Conservation (phyloP, 2,113 vertebrate genomes). For the Epinephelus moara region DNA sequence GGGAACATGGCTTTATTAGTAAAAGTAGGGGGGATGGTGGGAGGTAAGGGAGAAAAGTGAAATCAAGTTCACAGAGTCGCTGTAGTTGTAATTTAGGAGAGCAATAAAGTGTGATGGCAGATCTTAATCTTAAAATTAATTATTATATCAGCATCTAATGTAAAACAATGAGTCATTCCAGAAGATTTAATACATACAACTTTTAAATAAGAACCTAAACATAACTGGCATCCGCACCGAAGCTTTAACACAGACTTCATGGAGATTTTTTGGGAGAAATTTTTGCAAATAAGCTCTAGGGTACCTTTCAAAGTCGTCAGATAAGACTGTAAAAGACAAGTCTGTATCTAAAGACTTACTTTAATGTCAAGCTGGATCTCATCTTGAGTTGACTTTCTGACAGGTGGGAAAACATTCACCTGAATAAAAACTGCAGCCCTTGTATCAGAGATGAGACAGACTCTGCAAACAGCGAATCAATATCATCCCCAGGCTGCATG, state of each 20-base stretch:
- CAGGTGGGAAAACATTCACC: slow-evolving; percentile 75
- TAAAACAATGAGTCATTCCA: background rate
- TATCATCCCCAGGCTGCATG: slow-evolving; percentile 70
- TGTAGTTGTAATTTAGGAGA: slow-evolving; percentile 54
- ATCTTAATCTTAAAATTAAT: slow-evolving; percentile 58
- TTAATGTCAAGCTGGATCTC: slow-evolving; percentile 57
- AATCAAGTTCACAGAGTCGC: slow-evolving; percentile 74
- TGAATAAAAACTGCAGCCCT: slow-evolving; percentile 63
- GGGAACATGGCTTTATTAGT: slow-evolving; percentile 92
- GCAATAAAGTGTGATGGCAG: slow-evolving; percentile 57
- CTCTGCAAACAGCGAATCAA: slow-evolving; percentile 81
- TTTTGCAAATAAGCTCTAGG: slow-evolving; percentile 42
- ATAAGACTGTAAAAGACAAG: slow-evolving; percentile 38
- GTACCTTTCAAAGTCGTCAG: slow-evolving; percentile 21
- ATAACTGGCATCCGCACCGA: background rate
- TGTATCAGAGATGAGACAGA: slow-evolving; percentile 75
- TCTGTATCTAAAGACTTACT: slow-evolving; percentile 38
- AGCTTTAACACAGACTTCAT: slow-evolving; percentile 9
- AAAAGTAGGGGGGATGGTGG: slow-evolving; percentile 76
- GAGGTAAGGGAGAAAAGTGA: slow-evolving; percentile 71
- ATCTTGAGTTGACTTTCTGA: slow-evolving; percentile 69
- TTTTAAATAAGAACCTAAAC: background rate
- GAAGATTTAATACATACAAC: background rate
- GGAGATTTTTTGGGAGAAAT: slow-evolving; percentile 1
- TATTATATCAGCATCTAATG: slow-evolving; percentile 28